Conservation (phyloP, 1,140 invertebrate genomes). For the Solenopsis fugax region DNA sequence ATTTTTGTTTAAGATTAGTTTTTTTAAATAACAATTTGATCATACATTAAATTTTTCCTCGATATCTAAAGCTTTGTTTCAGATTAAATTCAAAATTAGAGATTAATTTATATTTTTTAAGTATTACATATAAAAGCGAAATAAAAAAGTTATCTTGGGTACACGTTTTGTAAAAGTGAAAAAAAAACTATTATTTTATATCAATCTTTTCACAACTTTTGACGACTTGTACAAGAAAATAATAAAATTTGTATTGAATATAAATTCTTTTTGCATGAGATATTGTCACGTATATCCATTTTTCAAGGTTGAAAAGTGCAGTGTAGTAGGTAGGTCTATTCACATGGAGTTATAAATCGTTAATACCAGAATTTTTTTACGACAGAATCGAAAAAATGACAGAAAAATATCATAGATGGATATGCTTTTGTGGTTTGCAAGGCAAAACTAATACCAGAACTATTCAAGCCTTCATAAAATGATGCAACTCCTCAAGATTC, state of each 20-base stretch:
- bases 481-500: conserved; percentile 28
- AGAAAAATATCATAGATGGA: neutral
- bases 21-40: conserved; percentile 7
- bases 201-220: neutral
- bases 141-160: neutral
- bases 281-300: neutral
- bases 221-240: neutral
- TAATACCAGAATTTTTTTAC: conserved; percentile 2
- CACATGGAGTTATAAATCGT: conserved; percentile 9
- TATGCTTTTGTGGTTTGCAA: conserved; percentile 44
- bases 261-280: neutral
- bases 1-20: neutral
- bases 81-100: neutral
- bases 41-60: neutral
- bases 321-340: neutral
- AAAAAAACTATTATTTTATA: neutral
- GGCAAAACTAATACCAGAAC: conserved; percentile 48
- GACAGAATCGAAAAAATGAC: neutral
- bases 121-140: neutral
- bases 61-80: neutral
- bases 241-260: neutral
- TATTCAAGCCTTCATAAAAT: conserved; percentile 40
- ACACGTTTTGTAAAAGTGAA: conserved; percentile 1
- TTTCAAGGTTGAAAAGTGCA: neutral
- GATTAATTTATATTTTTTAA: neutral